These are phyloP conservation scores for Nemapogon koenigi DNA, from an alignment of 2,888 invertebrate species.

Conservation along the genomic window DNA sequence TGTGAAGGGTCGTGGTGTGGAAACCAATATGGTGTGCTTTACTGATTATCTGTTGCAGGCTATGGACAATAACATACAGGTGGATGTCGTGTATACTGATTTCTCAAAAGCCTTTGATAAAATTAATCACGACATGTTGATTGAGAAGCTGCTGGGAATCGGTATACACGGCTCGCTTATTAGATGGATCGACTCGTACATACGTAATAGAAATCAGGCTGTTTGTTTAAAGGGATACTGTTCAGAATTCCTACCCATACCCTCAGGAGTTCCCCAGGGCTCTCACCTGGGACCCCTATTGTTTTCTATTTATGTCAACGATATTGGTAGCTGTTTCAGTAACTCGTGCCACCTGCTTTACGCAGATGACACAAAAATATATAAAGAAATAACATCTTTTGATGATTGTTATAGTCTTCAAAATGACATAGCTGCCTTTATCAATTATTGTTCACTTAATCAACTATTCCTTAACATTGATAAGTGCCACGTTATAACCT, in stretches of 20 bases:
- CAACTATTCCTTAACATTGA: no score
- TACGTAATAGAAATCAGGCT: constrained; percentile 13
- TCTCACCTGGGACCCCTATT: constrained; percentile 16
- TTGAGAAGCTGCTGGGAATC: constrained; percentile 10
- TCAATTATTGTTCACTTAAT: no score
- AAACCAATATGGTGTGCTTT: constrained; percentile 15
- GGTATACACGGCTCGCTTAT: constrained; percentile 15
- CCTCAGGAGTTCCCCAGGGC: constrained; percentile 15
- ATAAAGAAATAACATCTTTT: constrained; percentile 3
- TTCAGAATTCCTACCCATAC: constrained; percentile 12
- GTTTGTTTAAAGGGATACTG: constrained; percentile 13
- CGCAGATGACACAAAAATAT: constrained; percentile 15
- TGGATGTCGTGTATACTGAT: constrained; percentile 16
- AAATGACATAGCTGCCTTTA: neutral
- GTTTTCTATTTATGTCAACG: constrained; percentile 14
- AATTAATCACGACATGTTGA: constrained; percentile 9
- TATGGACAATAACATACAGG: constrained; percentile 15
- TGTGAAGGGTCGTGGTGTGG: constrained; percentile 13
- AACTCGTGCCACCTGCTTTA: constrained; percentile 10
- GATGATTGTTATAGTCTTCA: constrained; percentile 9
- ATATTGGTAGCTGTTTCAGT: neutral
- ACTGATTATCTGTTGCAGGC: constrained; percentile 9
- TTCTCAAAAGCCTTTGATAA: constrained; percentile 17
- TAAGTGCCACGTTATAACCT: no score
- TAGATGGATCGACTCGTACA: constrained; percentile 15